Evolutionary conservation across 2,113 vertebrate species (phyloP).

Genomic region (Progne subis): DNA sequence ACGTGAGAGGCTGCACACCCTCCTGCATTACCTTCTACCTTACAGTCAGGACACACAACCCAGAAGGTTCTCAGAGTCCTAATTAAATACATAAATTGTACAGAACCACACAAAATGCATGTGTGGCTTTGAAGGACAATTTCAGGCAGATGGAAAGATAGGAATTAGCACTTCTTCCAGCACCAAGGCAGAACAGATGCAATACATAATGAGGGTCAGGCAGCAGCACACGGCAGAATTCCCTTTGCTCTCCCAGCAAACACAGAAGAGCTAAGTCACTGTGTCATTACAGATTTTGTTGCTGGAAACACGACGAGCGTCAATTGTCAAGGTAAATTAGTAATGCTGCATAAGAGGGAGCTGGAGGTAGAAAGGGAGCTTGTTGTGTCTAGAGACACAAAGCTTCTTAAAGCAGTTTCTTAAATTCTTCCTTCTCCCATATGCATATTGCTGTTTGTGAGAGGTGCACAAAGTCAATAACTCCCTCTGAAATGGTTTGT

Average conservation of each 20-base stretch:
- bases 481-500: neutral
- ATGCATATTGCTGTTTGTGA: neutral
- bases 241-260: constrained; percentile 16
- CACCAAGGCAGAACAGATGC: constrained; percentile 30
- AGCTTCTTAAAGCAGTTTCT: neutral
- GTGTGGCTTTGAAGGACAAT: neutral
- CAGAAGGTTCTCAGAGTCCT: neutral
- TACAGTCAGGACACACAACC: fast-evolving
- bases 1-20: neutral
- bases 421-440: neutral
- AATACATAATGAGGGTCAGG: constrained; percentile 32
- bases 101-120: neutral
- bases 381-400: neutral
- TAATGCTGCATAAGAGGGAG: neutral
- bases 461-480: neutral
- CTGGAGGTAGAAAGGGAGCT: neutral
- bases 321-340: constrained; percentile 33
- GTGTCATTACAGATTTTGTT: constrained; percentile 44
- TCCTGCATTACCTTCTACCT: neutral
- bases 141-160: constrained; percentile 27
- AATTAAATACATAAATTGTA: neutral
- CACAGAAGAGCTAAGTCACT: neutral
- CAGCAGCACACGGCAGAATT: neutral
- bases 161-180: constrained; percentile 33
- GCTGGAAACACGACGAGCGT: neutral